Percentiles rank a stretch among this genome's conserved stretches.
Conservation (phyloP, 2,888 invertebrate genomes). For the Poecilus cupreus region DNA sequence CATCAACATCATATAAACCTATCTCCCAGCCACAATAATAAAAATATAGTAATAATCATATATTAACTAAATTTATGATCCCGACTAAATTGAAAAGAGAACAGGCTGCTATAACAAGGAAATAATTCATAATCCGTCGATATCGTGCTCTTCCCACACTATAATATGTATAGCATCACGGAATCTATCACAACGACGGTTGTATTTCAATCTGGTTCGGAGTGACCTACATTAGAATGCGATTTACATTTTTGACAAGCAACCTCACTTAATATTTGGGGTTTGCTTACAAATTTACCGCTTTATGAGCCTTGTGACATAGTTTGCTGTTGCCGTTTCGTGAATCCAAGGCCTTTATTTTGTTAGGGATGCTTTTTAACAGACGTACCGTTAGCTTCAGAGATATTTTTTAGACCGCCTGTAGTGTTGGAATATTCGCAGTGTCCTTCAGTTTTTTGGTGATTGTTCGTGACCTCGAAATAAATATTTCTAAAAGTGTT, state of each 20-base stretch:
- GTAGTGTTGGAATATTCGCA: conserved; percentile 8
- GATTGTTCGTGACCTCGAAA: neutral
- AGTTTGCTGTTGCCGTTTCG: neutral
- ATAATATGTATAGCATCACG: neutral
- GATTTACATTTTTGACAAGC: conserved; percentile 47
- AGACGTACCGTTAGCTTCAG: conserved; percentile 20
- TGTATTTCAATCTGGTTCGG: conserved; percentile 11
- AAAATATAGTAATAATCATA: conserved; percentile 1
- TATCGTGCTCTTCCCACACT: conserved; percentile 32
- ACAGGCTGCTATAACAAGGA: conserved; percentile 19
- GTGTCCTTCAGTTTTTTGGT: conserved; percentile 35
- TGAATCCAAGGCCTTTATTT: conserved; percentile 5
- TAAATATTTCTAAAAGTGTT: neutral
- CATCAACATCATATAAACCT: conserved; percentile 10
- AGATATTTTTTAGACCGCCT: conserved; percentile 11
- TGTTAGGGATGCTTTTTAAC: neutral
- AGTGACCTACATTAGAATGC: conserved; percentile 34
- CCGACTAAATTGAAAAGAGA: conserved; percentile 20
- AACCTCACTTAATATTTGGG: neutral
- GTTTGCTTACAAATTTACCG: conserved; percentile 11
- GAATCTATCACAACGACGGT: neutral
- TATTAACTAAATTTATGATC: conserved; percentile 15
- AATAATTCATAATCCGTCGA: conserved; percentile 40
- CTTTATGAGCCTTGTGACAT: conserved; percentile 6
- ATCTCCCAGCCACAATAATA: neutral